Base-by-base conservation (phyloP, 1,140 invertebrate species). In the Aphis craccivora region DNA sequence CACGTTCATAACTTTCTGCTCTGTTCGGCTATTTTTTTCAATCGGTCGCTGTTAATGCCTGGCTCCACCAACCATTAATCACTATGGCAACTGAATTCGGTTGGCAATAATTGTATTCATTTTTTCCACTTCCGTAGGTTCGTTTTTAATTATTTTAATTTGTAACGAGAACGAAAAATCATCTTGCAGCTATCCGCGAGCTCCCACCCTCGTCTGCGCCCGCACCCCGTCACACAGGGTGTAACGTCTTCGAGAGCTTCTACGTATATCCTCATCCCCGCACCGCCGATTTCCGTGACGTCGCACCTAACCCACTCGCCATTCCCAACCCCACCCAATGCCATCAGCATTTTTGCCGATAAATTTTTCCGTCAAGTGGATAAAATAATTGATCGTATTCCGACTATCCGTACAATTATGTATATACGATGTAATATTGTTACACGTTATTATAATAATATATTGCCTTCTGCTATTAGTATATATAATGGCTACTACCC, bases 111-210 rank as follows among this genome's bases (percentile, higher is more conserved):
- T 91, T 91, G 48, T 76, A 67, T 91, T 91, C 90, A 91, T 91
- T 91, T 91, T 91, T 91, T 55, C 91, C 91, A 37, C 91, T 92
- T 30, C 91, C 45, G 76, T 92, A 92, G 45, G 91, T 92, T 40
- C 30, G 76, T 48, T 92, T 92, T 92, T 92, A 92, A 92, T 92
- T 92, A 92, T 92, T 92, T 92, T 92, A 92, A 92, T 92, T 92
- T 84, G 43, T 81, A 92, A 92, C 91, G 60, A 92, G 91, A 92
- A 92, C 43, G 91, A 92, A 92, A 92, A 92, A 92, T 92, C 67
- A 83, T 81, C 91, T 84, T 40, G 67, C 76, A n/a, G 25, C 43
- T 76, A 30, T 81, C 30, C 40, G 40, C 25, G 67, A 23, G 88
- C 88, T 23, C 37, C 51, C 9, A 40, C 90, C 90, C 37, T 91